Evolutionary conservation across 2,113 vertebrate genomes (phyloP).

Genomic region (Caloenas nicobarica): DNA sequence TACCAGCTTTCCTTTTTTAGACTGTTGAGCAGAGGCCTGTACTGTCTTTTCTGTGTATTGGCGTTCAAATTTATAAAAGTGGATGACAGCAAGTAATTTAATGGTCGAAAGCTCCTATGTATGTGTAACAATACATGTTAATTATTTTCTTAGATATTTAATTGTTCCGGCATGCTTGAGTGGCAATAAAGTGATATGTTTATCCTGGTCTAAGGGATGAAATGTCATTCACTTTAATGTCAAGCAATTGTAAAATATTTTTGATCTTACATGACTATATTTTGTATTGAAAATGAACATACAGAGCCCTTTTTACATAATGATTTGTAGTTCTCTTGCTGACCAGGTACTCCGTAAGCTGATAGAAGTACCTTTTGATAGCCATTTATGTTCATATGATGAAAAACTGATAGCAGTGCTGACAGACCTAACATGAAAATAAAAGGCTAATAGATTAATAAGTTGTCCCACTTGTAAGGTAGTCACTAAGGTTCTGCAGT

Average conservation of each 20-base stretch:
- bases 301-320: not conserved
- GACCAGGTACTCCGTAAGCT: not conserved
- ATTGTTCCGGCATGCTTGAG: not conserved
- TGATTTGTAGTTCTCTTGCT: not conserved
- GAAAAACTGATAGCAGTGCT: not conserved
- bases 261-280: not conserved
- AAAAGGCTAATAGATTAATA: not conserved
- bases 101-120: not conserved
- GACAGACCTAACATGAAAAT: not conserved
- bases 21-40: not conserved
- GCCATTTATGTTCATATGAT: not conserved
- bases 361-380: not conserved
- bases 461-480: not conserved
- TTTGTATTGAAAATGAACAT: not conserved
- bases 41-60: not conserved
- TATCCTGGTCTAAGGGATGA: not conserved
- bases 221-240: not conserved
- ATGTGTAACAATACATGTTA: not conserved
- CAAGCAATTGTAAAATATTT: not conserved
- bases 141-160: not conserved
- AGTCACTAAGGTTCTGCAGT: not conserved
- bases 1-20: conserved; percentile 17
- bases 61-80: not conserved
- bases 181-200: not conserved
- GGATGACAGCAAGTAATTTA: not conserved